Base-by-base conservation (phyloP, 2,797 vertebrate species). In the Paedocypris micromegethes region DNA sequence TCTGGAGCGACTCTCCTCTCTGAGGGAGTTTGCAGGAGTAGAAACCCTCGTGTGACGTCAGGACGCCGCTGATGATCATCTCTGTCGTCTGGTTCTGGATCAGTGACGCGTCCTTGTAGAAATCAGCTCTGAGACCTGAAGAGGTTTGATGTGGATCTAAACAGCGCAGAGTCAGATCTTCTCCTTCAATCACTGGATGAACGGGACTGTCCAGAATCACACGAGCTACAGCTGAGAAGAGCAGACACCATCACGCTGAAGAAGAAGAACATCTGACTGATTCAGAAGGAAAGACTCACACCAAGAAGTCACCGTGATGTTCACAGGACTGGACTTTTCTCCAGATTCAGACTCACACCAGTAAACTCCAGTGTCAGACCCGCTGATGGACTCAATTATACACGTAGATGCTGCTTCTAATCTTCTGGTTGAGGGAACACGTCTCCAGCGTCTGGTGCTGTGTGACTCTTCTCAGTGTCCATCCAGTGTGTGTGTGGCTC, bases 21-120 rank as follows among this genome's bases (percentile, higher is more conserved):
- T 73, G 37, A 46, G 8, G 0, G 56, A 37, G 44, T 39, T 54
- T 0, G 66, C 81, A 84, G 52, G n/a, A 70, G 55, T 82, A 80
- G 53, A 81, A 75, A 3, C 79, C 80, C 49, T 82, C 68, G 47
- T 83, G 58, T 61, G 80, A 74, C 72, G 70, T 61, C 3, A 70
- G 75, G 44, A 73, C 72, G 39, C 5, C 9, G 9, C 63, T 69
- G 73, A 73, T 61, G 65, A 85, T 82, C 0, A n/a, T 70, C 58
- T 3, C 9, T 42, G 59, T 57, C 8, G 4, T 8, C 1, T 69
- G 58, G 52, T n/a, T 70, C 53, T 72, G 53, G 41, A 83, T 0
- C 5, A 74, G 58, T 66, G 64, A 40, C 4, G 43, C 46, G 43
- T 78, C 73, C 9, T 52, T 62, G 57, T 83, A 83, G 58, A 81